Evolutionary conservation across 1,140 invertebrate species (phyloP).

Genomic region (Dendrolimus punctatus): DNA sequence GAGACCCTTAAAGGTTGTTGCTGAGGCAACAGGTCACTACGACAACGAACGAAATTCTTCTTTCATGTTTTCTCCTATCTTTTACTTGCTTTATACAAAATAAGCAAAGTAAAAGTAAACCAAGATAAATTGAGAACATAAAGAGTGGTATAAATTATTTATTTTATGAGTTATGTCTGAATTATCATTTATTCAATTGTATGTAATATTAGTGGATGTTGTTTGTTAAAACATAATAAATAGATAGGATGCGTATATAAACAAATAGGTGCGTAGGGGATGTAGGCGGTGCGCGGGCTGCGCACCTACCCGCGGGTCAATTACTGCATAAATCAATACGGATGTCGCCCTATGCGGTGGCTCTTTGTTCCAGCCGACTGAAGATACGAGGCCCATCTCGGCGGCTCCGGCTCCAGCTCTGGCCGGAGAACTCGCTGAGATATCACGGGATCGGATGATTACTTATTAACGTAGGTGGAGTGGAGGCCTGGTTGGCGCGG

Average conservation of each 20-base stretch:
- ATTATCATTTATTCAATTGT: not conserved
- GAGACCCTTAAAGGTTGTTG: not conserved
- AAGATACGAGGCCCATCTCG: constrained; percentile 64
- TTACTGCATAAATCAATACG: constrained; percentile 70
- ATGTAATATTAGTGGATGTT: not conserved
- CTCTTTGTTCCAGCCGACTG: constrained; percentile 65
- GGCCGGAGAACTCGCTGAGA: constrained; percentile 65
- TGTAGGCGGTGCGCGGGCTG: constrained; percentile 47
- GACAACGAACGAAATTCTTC: not conserved
- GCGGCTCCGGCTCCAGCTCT: constrained; percentile 63
- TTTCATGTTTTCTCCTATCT: not conserved
- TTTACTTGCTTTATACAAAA: not conserved
- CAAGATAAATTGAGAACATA: too few species aligned
- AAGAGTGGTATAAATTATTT: too few species aligned
- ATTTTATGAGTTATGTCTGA: too few species aligned
- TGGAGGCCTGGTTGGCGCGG: constrained; percentile 48
- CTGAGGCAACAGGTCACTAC: constrained; percentile 1
- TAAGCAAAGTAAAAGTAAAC: too few species aligned
- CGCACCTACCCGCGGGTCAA: constrained; percentile 64
- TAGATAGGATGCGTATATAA: constrained; percentile 35
- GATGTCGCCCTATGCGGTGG: constrained; percentile 61
- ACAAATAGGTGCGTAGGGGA: constrained; percentile 44
- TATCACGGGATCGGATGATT: constrained; percentile 67
- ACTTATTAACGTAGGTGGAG: constrained; percentile 72
- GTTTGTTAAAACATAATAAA: not conserved